phyloP scores from a whole-genome alignment of 2,797 vertebrate species.

The Benthosema pterotum region DNA sequence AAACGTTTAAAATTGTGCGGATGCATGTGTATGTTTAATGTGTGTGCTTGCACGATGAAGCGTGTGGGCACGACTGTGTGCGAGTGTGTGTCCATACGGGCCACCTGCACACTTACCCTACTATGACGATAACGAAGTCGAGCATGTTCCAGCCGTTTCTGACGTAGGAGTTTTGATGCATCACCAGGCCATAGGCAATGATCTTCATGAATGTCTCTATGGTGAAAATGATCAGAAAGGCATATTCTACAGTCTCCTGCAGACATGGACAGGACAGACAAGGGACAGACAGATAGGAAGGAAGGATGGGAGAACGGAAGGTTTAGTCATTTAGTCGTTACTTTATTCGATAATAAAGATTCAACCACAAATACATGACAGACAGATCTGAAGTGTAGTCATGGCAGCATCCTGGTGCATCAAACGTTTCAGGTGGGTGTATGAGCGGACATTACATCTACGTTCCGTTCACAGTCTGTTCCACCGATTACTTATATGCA shows the following conservation, averaged over 20 bases:
- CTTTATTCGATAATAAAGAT: no score
- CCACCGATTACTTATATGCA: no score
- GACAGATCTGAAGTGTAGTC: no score
- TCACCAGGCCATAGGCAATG: conserved; percentile 96
- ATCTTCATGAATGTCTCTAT: conserved; percentile 99
- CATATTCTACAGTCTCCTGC: conserved; percentile 99
- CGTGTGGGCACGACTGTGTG: neutral
- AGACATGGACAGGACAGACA: neutral
- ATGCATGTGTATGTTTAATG: neutral
- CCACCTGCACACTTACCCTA: conserved; percentile 86
- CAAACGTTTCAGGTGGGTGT: no score
- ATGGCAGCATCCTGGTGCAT: no score
- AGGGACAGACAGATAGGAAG: neutral
- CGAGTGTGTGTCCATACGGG: neutral
- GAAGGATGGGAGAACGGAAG: conserved; percentile 2
- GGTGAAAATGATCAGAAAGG: conserved; percentile 99
- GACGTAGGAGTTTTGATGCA: conserved; percentile 97
- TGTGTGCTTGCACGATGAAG: no score
- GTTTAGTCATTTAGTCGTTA: no score
- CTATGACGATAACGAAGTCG: conserved; percentile 98
- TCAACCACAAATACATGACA: no score
- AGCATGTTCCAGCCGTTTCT: conserved; percentile 99
- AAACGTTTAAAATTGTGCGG: no score
- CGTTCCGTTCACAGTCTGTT: no score
- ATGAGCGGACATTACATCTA: no score